Evolutionary conservation across 2,113 vertebrate species (phyloP), one percentile per base, ranked within the genome.

Genomic region (Urocynchramus pylzowi): DNA sequence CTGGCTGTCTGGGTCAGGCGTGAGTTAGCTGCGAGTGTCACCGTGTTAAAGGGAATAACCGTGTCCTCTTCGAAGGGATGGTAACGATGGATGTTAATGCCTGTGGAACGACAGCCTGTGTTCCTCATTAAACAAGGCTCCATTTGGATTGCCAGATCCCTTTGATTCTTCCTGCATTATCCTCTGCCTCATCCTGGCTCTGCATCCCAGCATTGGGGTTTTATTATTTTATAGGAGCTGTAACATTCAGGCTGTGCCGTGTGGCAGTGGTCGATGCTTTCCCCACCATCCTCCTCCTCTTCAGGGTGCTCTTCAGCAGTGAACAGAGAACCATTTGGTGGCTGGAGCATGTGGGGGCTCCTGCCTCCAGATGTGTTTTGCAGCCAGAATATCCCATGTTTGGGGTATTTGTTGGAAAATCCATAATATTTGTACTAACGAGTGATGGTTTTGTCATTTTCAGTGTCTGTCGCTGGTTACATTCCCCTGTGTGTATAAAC

Each of bases 171-270:
- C 91, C 79, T 39, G 61, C 26, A 0, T 59, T 76, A 6, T 64
- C 84, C 50, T 81, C 61, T 61, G 37, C 67, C 67, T 10, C 88
- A 53, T 93, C 82, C 90, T 63, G 92, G 45, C 67, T 76, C 82
- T 2, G 28, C 4, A 4, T 68, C 59, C 63, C 1, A 0, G 44
- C 6, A 1, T 2, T 11, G 10, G 52, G 56, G n/a, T 69, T 97
- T 92, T 93, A 75, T 96, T 86, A 78, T 91, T 96, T 95, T 92
- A 90, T 84, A 77, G 90, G 54, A 42, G 90, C 88, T 13, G 26
- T 97, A 89, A 94, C 0, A 1, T 9, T 65, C 0, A 1, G 78
- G 47, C 56, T 11, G 24, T 18, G n/a, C 20, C 0, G 1, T 13
- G n/a, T 6, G 1, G 41, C 1, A 2, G 61, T 24, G 39, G 37